phyloP scores from a whole-genome alignment of 2,113 vertebrate genomes.

The Coptodon rendalli region DNA sequence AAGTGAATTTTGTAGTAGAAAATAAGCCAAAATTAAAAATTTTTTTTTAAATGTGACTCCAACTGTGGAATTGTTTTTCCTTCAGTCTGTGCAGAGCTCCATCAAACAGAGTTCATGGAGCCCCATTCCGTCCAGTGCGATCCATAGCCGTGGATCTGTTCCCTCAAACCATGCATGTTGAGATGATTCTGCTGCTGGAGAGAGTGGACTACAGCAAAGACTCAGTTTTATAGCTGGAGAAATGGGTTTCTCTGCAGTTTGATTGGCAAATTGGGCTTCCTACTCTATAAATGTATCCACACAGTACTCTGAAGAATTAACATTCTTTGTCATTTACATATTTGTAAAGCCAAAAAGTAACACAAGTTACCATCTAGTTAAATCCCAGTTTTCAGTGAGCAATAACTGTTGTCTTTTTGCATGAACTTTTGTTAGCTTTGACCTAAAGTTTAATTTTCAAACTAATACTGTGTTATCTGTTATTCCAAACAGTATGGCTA shows the following conservation, averaged over 20 bases:
- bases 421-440: not conserved
- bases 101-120: slow-evolving; percentile 88
- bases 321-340: not conserved
- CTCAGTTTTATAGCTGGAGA: not conserved
- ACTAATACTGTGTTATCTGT: not conserved
- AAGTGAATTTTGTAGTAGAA: slow-evolving; percentile 47
- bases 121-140: slow-evolving; percentile 79
- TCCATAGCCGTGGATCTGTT: slow-evolving; percentile 92
- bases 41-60: not conserved
- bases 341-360: not conserved
- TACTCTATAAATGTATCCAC: not conserved
- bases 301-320: not conserved
- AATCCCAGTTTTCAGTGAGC: not conserved
- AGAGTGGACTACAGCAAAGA: slow-evolving; percentile 64
- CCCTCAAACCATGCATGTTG: slow-evolving; percentile 90
- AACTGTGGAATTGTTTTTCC: not conserved
- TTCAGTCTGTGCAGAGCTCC: slow-evolving; percentile 81
- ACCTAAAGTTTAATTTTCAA: not conserved
- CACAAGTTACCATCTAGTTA: not conserved
- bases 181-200: slow-evolving; percentile 88
- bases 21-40: not conserved
- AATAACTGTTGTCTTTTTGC: not conserved
- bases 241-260: not conserved
- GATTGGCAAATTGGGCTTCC: not conserved
- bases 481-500: not conserved